Percentiles rank a stretch among this genome's conserved stretches.
These are phyloP conservation scores for Anthopleura xanthogrammica DNA, from an alignment of 92 coral and sea anemone genomes.

Conservation along the genomic window DNA sequence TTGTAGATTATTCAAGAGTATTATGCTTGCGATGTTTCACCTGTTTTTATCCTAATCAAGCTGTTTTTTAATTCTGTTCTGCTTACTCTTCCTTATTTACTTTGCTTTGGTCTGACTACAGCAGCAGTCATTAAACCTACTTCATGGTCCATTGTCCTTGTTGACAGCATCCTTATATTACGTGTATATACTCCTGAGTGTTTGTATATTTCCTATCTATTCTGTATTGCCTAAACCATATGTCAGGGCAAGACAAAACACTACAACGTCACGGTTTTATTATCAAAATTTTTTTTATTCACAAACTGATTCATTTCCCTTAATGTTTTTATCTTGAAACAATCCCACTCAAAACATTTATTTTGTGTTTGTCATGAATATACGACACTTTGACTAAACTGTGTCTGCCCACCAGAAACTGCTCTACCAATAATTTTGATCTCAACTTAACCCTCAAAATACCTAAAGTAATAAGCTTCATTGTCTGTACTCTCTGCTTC, in stretches of 20 bases:
- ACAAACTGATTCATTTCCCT: background rate
- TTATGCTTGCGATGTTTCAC: background rate
- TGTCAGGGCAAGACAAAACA: background rate
- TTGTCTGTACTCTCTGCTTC: too few relatives aligned
- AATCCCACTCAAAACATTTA: background rate
- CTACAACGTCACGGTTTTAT: background rate
- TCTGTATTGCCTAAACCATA: background rate
- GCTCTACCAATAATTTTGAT: background rate
- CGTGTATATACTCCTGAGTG: too few relatives aligned
- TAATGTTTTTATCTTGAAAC: background rate
- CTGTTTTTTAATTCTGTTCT: background rate
- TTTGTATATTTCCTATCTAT: too few relatives aligned
- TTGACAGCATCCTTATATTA: too few relatives aligned
- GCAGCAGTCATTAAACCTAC: background rate
- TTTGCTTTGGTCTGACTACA: background rate
- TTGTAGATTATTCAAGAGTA: background rate
- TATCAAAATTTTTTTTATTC: background rate
- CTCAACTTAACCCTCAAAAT: background rate
- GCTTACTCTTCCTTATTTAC: background rate
- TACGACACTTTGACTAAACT: background rate
- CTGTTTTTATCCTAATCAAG: background rate
- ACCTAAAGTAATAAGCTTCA: background rate
- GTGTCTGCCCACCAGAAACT: background rate
- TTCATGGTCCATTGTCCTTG: too few relatives aligned
- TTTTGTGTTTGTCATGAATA: background rate